These are phyloP conservation scores for Nasua narica DNA, from an alignment of 2,797 vertebrate species.

Conservation along the genomic window DNA sequence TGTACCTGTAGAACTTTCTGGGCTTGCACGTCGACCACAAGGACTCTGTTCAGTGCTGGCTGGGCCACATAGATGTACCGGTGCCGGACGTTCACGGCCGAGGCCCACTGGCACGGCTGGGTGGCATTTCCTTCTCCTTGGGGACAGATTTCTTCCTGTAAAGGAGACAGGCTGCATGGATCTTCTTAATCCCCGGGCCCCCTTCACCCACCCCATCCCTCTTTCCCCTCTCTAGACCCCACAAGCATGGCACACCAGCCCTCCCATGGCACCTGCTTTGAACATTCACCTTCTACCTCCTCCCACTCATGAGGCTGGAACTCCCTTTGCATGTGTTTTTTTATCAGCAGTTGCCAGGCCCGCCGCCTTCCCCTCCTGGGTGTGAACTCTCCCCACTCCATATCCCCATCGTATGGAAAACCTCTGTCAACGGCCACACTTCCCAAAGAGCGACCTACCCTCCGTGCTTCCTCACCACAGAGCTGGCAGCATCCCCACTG, in stretches of 20 bases:
- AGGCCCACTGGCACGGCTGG: constrained; percentile 92
- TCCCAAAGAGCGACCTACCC: not conserved
- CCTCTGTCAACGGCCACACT: not conserved
- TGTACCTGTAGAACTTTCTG: constrained; percentile 95
- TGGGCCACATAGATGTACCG: constrained; percentile 94
- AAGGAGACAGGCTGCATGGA: constrained; percentile 33
- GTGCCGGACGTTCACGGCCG: constrained; percentile 93
- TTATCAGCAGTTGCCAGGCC: not conserved
- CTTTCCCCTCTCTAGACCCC: not conserved
- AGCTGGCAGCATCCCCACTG: not conserved
- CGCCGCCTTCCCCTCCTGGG: fast-evolving
- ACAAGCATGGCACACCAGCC: not conserved
- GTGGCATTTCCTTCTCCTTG: constrained; percentile 83
- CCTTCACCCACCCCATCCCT: not conserved
- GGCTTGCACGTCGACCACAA: constrained; percentile 92
- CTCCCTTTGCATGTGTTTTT: not conserved
- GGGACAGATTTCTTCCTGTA: constrained; percentile 95
- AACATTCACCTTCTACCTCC: not conserved
- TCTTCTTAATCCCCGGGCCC: not conserved
- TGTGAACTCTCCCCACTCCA: too few species aligned
- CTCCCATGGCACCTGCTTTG: not conserved
- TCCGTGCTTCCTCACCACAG: not conserved
- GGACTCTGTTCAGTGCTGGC: constrained; percentile 90
- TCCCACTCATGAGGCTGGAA: not conserved
- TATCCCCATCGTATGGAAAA: not conserved